Base-by-base conservation (phyloP, 2,888 invertebrate species). In the Rhingia campestris region DNA sequence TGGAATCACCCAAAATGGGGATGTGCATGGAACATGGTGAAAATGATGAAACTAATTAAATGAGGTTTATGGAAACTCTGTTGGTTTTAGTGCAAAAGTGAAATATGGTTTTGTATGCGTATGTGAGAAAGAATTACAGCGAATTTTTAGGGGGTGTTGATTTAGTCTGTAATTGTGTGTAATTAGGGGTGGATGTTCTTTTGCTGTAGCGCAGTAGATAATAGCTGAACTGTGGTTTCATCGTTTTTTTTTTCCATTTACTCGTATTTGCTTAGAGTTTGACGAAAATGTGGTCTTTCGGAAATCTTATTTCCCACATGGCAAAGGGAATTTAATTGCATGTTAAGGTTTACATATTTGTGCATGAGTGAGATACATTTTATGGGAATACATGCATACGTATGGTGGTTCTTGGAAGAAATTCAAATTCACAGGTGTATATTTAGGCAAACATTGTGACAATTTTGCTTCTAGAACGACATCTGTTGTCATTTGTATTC, bases 1-100 rank as follows among this genome's bases (percentile, higher is more conserved):
- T 14, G 43, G 61, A 59, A 77, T 77, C 47, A 77, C 77, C 54
- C 47, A 43, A 45, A 70, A 63, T 63, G 63, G 63, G 70, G 70
- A 54, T 77, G 69, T 39, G 56, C 22, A 22, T 22, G 69, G 56
- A 51, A 56, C 56, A 49, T 70, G 77, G 70, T 63, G 64, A 77
- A 69, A 77, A 77, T 70, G 77, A 77, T 77, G 70, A 63, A 77
- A 77, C 77, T 77, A 77, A 77, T 77, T 77, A 77, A 77, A 77
- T 77, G 63, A 64, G 69, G 63, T 77, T 77, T 77, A 77, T 77
- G 77, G 77, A 43, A 69, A 56, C 56, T 64, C 63, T 56, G 10
- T 35, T 22, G 67, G 41, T 43, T 67, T 70, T 39, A 45, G 43
- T 59, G 45, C 37, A 14, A 54, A 66, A 51, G 53, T 59, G 59